Percentiles rank a stretch among this genome's conserved stretches.
These are phyloP conservation scores for Pterocles gutturalis DNA, from an alignment of 2,113 vertebrate species.

Conservation along the genomic window DNA sequence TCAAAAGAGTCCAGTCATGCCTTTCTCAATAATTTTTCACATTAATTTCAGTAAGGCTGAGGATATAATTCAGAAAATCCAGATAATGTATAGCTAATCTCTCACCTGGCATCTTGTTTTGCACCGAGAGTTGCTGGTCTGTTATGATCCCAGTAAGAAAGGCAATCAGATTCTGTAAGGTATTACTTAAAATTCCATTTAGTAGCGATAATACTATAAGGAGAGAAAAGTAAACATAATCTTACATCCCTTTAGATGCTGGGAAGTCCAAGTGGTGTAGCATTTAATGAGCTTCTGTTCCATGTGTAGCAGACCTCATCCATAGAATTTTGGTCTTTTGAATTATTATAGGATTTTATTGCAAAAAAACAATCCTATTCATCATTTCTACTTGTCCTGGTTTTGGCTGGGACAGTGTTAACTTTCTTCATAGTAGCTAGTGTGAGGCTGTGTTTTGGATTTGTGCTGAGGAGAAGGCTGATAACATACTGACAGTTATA, in stretches of 20 bases:
- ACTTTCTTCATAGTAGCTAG: too few species aligned
- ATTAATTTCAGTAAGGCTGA: not conserved
- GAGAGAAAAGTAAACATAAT: not conserved
- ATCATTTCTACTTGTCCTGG: not conserved
- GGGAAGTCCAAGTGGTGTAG: not conserved
- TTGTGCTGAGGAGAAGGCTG: too few species aligned
- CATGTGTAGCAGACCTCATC: not conserved
- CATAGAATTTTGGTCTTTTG: not conserved
- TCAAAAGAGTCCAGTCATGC: not conserved
- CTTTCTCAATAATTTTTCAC: not conserved
- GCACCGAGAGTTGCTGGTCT: not conserved
- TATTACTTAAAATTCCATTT: not conserved
- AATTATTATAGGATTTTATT: not conserved
- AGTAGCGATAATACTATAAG: not conserved
- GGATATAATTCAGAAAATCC: not conserved
- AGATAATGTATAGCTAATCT: not conserved
- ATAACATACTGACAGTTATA: too few species aligned
- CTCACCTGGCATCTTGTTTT: not conserved
- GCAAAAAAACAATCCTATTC: not conserved
- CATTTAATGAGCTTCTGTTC: not conserved
- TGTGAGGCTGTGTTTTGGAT: too few species aligned
- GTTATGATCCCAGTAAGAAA: not conserved
- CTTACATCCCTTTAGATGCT: not conserved
- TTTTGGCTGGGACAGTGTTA: too few species aligned
- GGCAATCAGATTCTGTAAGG: too few species aligned